A percentile compares a stretch with the other conserved stretches of the same genome.
phyloP scores from a whole-genome alignment of 2,797 vertebrate genomes.

The Betta splendens region DNA sequence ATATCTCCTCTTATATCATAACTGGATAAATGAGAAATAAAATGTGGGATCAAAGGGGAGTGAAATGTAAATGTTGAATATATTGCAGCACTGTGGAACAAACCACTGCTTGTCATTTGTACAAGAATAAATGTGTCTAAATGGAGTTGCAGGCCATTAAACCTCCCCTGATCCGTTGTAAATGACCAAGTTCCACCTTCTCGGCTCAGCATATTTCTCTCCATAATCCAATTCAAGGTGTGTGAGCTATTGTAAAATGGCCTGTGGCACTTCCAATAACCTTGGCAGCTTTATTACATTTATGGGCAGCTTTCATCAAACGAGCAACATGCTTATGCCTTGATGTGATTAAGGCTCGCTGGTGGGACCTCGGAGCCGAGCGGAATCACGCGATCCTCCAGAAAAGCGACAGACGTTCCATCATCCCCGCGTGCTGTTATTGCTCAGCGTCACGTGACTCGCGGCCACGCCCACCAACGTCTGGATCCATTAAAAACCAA shows the following conservation, averaged over 20 bases:
- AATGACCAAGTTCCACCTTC: constrained; percentile 57
- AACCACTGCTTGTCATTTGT: constrained; percentile 32
- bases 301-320: constrained; percentile 73
- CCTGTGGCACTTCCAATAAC: constrained; percentile 76
- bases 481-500: constrained; percentile 18
- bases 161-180: constrained; percentile 56
- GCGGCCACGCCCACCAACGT: constrained; percentile 5
- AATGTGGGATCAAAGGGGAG: too few species aligned
- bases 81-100: constrained; percentile 8
- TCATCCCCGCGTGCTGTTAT: constrained; percentile 11
- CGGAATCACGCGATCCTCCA: constrained; percentile 35
- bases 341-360: constrained; percentile 65
- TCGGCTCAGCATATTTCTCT: constrained; percentile 68
- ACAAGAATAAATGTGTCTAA: constrained; percentile 62
- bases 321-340: constrained; percentile 61
- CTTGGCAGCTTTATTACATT: constrained; percentile 75
- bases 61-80: too few species aligned
- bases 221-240: constrained; percentile 70
- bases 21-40: too few species aligned
- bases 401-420: constrained; percentile 29
- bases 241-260: constrained; percentile 66
- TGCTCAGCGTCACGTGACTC: constrained; percentile 12
- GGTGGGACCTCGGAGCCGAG: constrained; percentile 26
- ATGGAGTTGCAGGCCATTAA: constrained; percentile 68
- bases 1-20: too few species aligned